phyloP scores from a whole-genome alignment of 2,113 vertebrate genomes.

The Forbesichthys agassizii region DNA sequence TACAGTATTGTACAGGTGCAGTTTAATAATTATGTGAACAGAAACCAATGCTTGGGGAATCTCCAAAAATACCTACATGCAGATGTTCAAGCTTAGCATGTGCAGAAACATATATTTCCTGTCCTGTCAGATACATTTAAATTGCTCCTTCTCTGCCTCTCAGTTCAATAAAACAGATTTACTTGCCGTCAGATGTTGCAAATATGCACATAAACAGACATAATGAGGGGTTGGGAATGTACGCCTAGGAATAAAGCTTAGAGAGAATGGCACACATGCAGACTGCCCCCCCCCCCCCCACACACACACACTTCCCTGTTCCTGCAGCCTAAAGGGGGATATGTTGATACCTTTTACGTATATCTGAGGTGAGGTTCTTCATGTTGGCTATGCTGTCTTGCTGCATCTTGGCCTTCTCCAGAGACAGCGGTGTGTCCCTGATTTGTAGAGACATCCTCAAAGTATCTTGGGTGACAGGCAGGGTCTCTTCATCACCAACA shows the following conservation, averaged over 20 bases:
- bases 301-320: background rate
- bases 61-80: constrained; percentile 4
- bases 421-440: constrained; percentile 84
- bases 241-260: background rate
- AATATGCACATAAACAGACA: too few species aligned
- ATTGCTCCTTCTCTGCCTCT: constrained; percentile 28
- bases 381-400: constrained; percentile 89
- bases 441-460: constrained; percentile 87
- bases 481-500: constrained; percentile 90
- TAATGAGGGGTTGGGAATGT: too few species aligned
- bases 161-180: constrained; percentile 36
- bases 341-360: constrained; percentile 87
- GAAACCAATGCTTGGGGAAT: background rate
- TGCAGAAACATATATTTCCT: constrained; percentile 6
- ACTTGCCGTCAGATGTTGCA: too few species aligned
- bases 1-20: too few species aligned
- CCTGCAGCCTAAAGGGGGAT: background rate
- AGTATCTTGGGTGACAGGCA: constrained; percentile 91
- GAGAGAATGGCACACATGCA: background rate
- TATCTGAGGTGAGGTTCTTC: constrained; percentile 84
- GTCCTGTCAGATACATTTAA: constrained; percentile 40
- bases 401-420: constrained; percentile 82
- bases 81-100: too few species aligned
- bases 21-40: too few species aligned
- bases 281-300: too few species aligned